phyloP scores from a whole-genome alignment of 2,888 invertebrate genomes.

The Drosophila mimica region DNA sequence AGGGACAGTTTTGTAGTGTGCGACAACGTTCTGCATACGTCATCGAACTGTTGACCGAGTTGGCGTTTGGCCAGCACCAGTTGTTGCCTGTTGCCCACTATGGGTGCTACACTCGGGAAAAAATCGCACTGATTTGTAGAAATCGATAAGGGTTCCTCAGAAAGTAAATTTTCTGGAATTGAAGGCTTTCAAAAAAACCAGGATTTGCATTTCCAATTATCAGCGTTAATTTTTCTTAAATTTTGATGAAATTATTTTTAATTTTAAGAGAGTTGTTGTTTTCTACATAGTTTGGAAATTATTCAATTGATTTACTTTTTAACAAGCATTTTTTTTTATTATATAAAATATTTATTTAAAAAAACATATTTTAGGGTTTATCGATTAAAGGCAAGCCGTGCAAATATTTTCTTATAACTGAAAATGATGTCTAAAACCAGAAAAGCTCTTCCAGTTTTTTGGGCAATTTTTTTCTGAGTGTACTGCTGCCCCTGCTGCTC shows the following conservation, averaged over 20 bases:
- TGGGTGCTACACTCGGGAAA: not conserved
- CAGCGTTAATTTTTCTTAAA: not conserved
- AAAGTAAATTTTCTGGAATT: not conserved
- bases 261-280: too few relatives aligned
- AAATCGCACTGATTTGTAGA: not conserved
- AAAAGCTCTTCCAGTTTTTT: not conserved
- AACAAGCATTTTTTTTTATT: not conserved
- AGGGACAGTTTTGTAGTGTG: constrained; percentile 32
- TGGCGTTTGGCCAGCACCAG: constrained; percentile 72
- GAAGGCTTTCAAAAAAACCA: not conserved
- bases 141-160: not conserved
- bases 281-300: not conserved
- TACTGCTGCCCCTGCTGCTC: not conserved
- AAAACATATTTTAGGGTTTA: not conserved
- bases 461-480: not conserved
- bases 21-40: constrained; percentile 74
- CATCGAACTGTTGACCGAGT: constrained; percentile 81
- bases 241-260: too few relatives aligned
- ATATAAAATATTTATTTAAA: too few relatives aligned
- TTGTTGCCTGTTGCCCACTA: constrained; percentile 69
- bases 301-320: not conserved
- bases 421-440: not conserved
- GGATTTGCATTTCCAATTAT: too few relatives aligned
- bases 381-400: not conserved
- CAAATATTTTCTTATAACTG: too few relatives aligned